phyloP scores from a whole-genome alignment of 2,797 vertebrate species.

The Apodemus agrarius region DNA sequence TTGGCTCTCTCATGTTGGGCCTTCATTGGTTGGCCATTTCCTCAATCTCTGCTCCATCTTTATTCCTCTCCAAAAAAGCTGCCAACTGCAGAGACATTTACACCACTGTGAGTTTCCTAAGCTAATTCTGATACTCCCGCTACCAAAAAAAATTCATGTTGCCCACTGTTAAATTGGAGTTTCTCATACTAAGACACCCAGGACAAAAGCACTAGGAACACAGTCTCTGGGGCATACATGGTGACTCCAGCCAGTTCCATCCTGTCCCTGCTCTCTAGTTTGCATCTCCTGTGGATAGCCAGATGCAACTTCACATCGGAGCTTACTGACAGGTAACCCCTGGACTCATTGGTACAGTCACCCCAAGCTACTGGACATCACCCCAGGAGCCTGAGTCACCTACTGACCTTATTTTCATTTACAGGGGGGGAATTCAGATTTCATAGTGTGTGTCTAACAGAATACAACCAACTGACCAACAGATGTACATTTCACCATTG shows the following conservation, averaged over 20 bases:
- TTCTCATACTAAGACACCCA: not conserved
- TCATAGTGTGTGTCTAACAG: no score
- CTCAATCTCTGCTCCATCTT: not conserved
- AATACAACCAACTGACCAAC: not conserved
- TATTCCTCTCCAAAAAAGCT: not conserved
- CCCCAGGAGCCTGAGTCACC: no score
- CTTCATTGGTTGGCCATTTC: not conserved
- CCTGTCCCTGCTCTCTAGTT: fast-evolving
- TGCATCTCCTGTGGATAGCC: not conserved
- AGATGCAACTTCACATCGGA: not conserved
- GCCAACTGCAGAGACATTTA: not conserved
- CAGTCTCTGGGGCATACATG: fast-evolving
- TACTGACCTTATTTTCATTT: not conserved
- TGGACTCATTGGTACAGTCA: not conserved
- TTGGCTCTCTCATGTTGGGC: not conserved
- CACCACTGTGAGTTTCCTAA: not conserved
- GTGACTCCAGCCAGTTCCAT: not conserved
- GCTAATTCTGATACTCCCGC: not conserved
- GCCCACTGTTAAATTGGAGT: no score
- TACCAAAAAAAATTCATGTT: no score
- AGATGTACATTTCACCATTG: not conserved
- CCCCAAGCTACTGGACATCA: not conserved
- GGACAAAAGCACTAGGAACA: fast-evolving
- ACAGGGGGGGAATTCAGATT: not conserved
- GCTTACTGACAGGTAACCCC: not conserved